Percentiles rank a stretch among this genome's conserved stretches.
These are phyloP conservation scores for Datnioides undecimradiatus DNA, from an alignment of 2,113 vertebrate species.

Conservation along the genomic window DNA sequence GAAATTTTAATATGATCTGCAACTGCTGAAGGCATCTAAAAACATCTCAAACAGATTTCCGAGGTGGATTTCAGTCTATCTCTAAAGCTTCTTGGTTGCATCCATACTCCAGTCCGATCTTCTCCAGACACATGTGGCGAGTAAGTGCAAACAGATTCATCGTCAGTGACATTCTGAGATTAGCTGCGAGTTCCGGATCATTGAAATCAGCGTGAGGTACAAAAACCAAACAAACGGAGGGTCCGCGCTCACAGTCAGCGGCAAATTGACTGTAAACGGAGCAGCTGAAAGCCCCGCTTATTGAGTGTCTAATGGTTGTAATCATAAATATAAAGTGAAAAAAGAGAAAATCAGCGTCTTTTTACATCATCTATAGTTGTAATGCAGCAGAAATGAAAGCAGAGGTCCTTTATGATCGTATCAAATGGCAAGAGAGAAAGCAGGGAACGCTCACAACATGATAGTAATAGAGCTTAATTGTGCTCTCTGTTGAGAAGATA, in stretches of 20 bases:
- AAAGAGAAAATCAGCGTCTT: background rate
- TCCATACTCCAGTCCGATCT: background rate
- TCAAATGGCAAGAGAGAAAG: constrained; percentile 12
- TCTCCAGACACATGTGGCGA: background rate
- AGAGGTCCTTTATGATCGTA: constrained; percentile 4
- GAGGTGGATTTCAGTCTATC: background rate
- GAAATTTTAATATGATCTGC: no score
- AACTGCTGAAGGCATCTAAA: no score
- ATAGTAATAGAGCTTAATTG: constrained; percentile 70
- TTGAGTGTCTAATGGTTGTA: background rate
- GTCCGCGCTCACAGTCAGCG: background rate
- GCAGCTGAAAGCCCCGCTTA: background rate
- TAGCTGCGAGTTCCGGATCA: background rate
- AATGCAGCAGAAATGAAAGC: background rate
- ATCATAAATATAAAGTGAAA: background rate
- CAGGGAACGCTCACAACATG: constrained; percentile 29
- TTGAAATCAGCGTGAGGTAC: background rate
- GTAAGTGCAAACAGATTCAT: background rate
- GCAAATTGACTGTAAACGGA: background rate
- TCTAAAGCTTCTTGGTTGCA: background rate
- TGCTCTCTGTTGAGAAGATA: constrained; percentile 69
- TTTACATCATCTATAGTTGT: background rate
- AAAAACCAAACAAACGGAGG: background rate
- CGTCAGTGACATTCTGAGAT: background rate
- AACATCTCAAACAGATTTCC: background rate